Conservation (phyloP, 2,797 vertebrate genomes). For the Pangasius mekongensis region DNA sequence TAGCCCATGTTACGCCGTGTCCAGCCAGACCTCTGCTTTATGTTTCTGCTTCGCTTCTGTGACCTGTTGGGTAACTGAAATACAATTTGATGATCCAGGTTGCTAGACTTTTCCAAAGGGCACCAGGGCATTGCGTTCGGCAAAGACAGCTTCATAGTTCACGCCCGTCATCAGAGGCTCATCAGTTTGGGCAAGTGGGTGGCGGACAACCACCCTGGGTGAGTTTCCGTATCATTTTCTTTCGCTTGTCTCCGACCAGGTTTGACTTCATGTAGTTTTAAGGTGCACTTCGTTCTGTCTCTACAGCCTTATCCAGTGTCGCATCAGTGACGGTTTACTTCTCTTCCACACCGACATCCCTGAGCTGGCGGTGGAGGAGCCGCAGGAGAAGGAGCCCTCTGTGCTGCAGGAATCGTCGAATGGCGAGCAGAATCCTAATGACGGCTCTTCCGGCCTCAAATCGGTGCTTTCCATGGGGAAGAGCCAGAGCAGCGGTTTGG, state of each 20-base stretch:
- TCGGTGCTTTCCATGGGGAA: constrained; percentile 90
- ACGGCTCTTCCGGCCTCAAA: constrained; percentile 85
- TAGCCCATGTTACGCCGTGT: not conserved
- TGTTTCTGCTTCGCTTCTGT: not conserved
- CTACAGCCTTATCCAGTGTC: constrained; percentile 89
- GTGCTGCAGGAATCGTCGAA: constrained; percentile 86
- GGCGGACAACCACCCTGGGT: constrained; percentile 92
- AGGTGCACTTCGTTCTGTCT: constrained; percentile 26
- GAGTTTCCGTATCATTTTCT: constrained; percentile 41
- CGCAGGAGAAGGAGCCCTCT: constrained; percentile 85
- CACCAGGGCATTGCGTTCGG: constrained; percentile 92
- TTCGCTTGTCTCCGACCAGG: not conserved
- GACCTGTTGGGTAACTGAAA: not conserved
- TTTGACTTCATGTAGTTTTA: not conserved
- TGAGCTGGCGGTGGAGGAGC: constrained; percentile 87
- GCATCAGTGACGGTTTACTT: constrained; percentile 85
- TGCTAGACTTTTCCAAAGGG: constrained; percentile 96
- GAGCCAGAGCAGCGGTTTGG: constrained; percentile 82
- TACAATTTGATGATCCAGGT: constrained; percentile 70
- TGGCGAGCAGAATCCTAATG: constrained; percentile 76
- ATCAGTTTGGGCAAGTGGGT: constrained; percentile 92
- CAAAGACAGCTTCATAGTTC: constrained; percentile 82
- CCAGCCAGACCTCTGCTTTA: not conserved
- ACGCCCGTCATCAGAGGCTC: constrained; percentile 87
- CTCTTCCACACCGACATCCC: constrained; percentile 92